Conservation (phyloP, 2,797 vertebrate genomes). For the Choloepus didactylus region DNA sequence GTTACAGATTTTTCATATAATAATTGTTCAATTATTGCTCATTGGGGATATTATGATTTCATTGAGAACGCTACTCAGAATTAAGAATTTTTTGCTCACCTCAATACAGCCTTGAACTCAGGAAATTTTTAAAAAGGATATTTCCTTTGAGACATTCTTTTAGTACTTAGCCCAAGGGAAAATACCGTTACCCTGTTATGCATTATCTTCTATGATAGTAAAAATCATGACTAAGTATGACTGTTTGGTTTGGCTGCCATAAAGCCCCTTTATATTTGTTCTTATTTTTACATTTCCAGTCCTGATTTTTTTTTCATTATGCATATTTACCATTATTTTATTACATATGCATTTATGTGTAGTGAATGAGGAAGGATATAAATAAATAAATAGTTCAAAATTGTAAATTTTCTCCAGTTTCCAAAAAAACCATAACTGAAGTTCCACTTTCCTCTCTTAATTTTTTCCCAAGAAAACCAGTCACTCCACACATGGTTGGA, state of each 20-base stretch:
- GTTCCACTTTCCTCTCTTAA: not conserved
- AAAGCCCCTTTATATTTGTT: not conserved
- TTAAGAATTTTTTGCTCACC: not conserved
- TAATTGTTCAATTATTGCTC: not conserved
- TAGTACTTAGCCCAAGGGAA: not conserved
- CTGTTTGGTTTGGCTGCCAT: not conserved
- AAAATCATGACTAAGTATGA: not conserved
- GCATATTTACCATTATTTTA: conserved; percentile 34
- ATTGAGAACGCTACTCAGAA: conserved; percentile 14
- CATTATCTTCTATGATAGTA: not conserved
- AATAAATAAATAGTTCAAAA: conserved; percentile 10
- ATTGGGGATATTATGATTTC: not conserved
- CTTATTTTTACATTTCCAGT: not conserved
- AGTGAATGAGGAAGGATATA: not conserved
- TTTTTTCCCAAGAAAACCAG: not conserved
- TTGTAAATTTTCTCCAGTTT: not conserved
- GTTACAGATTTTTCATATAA: not conserved
- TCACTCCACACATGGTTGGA: not conserved
- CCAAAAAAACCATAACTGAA: not conserved
- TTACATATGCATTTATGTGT: not conserved
- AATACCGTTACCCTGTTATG: not conserved
- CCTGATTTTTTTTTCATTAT: conserved; percentile 12
- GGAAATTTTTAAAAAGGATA: not conserved
- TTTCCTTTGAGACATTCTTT: not conserved
- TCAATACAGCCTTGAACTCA: not conserved